Evolutionary conservation across 92 coral and sea anemone genomes (phyloP).

Genomic region (Galaxea fascicularis): DNA sequence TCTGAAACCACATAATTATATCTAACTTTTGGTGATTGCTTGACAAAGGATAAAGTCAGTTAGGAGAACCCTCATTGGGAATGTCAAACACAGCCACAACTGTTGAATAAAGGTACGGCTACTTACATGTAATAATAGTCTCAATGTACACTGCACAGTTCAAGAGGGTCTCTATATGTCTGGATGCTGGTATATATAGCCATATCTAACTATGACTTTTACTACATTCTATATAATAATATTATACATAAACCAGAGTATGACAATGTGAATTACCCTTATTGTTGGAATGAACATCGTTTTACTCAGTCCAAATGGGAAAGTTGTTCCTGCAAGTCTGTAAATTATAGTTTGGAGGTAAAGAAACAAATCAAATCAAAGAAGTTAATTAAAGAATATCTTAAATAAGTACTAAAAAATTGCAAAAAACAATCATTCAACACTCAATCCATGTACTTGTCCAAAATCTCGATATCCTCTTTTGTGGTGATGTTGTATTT

Average conservation of each 20-base stretch:
- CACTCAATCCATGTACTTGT: constrained; percentile 14
- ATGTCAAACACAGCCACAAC: no score
- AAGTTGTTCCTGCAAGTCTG: constrained; percentile 28
- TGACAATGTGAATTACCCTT: constrained; percentile 37
- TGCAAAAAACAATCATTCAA: neutral
- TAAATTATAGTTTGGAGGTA: neutral
- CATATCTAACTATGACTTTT: no score
- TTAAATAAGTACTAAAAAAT: neutral
- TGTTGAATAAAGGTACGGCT: no score
- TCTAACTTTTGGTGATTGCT: no score
- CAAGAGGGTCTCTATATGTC: no score
- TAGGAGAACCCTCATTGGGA: no score
- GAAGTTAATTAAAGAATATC: neutral
- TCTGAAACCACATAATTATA: no score
- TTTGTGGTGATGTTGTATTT: constrained; percentile 54
- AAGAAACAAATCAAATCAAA: neutral
- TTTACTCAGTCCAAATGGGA: constrained; percentile 45
- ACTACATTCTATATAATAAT: no score
- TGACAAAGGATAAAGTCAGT: no score
- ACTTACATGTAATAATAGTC: no score
- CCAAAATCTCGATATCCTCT: constrained; percentile 30
- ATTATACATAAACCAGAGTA: neutral
- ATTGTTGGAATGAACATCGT: constrained; percentile 68
- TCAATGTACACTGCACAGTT: no score
- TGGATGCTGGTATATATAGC: no score